These are phyloP conservation scores for Heptranchias perlo DNA, from an alignment of 2,113 vertebrate genomes.

Conservation along the genomic window DNA sequence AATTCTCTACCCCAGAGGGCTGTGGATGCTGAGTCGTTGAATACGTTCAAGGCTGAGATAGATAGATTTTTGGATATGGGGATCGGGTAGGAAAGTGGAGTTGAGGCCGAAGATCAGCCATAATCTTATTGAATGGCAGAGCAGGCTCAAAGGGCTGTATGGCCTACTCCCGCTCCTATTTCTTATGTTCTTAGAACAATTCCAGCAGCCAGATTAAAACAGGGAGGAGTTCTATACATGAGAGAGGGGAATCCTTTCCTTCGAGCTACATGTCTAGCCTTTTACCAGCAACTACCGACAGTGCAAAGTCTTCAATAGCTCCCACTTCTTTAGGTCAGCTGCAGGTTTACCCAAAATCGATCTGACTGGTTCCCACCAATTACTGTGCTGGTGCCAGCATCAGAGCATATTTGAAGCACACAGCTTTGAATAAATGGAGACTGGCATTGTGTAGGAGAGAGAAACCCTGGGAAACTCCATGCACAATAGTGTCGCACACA, in stretches of 20 bases:
- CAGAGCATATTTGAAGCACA: not conserved
- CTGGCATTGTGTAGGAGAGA: not conserved
- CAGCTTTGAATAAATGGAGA: conserved; percentile 4
- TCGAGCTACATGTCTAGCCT: not conserved
- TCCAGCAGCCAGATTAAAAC: too few species aligned
- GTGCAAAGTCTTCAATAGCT: not conserved
- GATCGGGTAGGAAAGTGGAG: too few species aligned
- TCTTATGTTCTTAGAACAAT: too few species aligned
- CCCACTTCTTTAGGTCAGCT: not conserved
- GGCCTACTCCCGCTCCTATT: too few species aligned
- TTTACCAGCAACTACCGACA: not conserved
- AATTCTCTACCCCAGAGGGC: too few species aligned
- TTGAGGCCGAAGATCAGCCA: too few species aligned
- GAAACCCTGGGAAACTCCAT: not conserved
- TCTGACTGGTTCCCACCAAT: not conserved
- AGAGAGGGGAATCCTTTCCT: not conserved
- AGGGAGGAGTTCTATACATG: not conserved
- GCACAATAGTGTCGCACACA: not conserved
- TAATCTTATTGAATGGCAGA: too few species aligned
- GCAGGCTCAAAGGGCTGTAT: too few species aligned
- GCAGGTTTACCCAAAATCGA: not conserved
- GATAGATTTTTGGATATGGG: too few species aligned
- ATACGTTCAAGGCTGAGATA: too few species aligned
- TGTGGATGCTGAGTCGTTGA: too few species aligned
- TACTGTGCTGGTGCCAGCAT: conserved; percentile 2